phyloP scores from a whole-genome alignment of 92 coral and sea anemone species.

The Zoanthus sansibaricus region DNA sequence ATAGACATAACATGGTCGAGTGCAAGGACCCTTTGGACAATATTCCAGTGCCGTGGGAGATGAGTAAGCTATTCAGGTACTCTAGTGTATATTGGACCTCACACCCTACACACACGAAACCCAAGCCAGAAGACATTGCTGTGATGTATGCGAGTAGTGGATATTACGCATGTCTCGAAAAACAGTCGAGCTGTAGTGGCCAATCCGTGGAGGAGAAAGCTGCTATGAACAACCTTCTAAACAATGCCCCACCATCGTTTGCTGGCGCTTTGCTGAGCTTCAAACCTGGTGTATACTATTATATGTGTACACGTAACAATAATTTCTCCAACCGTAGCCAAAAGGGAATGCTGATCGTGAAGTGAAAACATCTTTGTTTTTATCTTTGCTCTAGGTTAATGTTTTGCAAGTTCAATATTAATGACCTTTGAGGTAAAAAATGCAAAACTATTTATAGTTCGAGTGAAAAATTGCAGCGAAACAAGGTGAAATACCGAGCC shows the following conservation, averaged over 20 bases:
- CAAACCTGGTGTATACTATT: conserved; percentile 76
- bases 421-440: not conserved
- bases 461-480: not conserved
- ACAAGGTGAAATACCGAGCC: not conserved
- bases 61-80: conserved; percentile 68
- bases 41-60: conserved; percentile 79
- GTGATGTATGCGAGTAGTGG: conserved; percentile 84
- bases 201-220: conserved; percentile 65
- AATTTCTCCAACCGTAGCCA: conserved; percentile 99
- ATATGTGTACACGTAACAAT: conserved; percentile 90
- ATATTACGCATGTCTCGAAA: conserved; percentile 56
- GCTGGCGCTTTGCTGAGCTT: conserved; percentile 84
- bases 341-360: conserved; percentile 84
- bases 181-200: conserved; percentile 5
- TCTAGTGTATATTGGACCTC: conserved; percentile 80
- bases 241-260: conserved; percentile 96
- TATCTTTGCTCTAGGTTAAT: not conserved
- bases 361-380: conserved; percentile 12
- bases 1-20: conserved; percentile 92
- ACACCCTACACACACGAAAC: conserved; percentile 50
- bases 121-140: conserved; percentile 78
- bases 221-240: conserved; percentile 76
- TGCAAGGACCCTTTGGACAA: conserved; percentile 75
- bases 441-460: not conserved
- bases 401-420: not conserved